Conservation (phyloP, 2,113 vertebrate genomes). For the Rhea americana region DNA sequence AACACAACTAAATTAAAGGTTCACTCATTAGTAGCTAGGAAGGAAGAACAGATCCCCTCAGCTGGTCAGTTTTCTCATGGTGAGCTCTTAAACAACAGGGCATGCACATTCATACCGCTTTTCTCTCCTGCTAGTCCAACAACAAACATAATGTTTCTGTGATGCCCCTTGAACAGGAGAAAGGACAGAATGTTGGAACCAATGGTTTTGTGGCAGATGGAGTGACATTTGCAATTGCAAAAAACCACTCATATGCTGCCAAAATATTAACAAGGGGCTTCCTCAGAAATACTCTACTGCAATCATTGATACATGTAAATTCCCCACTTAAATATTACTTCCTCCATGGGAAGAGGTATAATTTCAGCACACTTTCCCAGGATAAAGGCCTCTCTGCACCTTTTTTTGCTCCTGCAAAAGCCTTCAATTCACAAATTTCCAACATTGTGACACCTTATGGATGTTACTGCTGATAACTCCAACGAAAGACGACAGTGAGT, state of each 20-base stretch:
- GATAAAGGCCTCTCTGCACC: not conserved
- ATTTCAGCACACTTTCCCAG: not conserved
- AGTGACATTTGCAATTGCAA: constrained; percentile 1
- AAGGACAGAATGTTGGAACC: constrained; percentile 20
- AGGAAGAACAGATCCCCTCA: not conserved
- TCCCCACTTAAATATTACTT: constrained; percentile 4
- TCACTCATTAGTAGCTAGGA: not conserved
- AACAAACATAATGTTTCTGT: not conserved
- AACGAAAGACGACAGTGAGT: fast-evolving
- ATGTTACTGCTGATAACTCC: not conserved
- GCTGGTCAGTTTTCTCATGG: not conserved
- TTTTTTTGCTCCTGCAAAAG: not conserved
- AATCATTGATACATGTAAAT: not conserved
- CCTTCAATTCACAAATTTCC: not conserved
- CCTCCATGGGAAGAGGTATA: not conserved
- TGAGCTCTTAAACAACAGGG: not conserved
- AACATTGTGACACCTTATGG: fast-evolving
- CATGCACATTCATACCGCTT: not conserved
- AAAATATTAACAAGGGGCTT: constrained; percentile 44
- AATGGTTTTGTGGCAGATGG: constrained; percentile 45
- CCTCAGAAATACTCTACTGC: constrained; percentile 17
- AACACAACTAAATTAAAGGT: not conserved
- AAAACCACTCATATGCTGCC: constrained; percentile 18
- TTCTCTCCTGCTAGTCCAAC: not conserved
- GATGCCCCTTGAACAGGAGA: not conserved